phyloP scores from a whole-genome alignment of 2,113 vertebrate genomes.

The pig (Sus scrofa) region T2T-Sscrofa CM000813.6:137496501-137497000 shows the following conservation, averaged over 20 bases:
- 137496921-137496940: neutral
- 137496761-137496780: neutral
- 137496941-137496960: slow-evolving; percentile 44
- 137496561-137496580: neutral
- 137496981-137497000: slow-evolving; percentile 69
- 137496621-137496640: neutral
- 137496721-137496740: neutral
- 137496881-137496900: neutral
- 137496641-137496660: neutral
- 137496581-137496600: slow-evolving; percentile 40
- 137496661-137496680: neutral
- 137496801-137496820: neutral
- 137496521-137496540: neutral
- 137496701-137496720: slow-evolving; percentile 61
- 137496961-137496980: slow-evolving; percentile 10
- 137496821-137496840: neutral
- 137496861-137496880: neutral
- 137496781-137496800: neutral
- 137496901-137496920: slow-evolving; percentile 4
- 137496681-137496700: slow-evolving; percentile 57
- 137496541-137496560: neutral
- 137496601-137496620: slow-evolving; percentile 18
- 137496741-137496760: neutral
- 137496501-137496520: neutral
- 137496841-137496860: neutral